Percentiles rank a stretch among this genome's conserved stretches.
Evolutionary conservation across 2,797 vertebrate genomes (phyloP).

Genomic region (Okamejei kenojei): DNA sequence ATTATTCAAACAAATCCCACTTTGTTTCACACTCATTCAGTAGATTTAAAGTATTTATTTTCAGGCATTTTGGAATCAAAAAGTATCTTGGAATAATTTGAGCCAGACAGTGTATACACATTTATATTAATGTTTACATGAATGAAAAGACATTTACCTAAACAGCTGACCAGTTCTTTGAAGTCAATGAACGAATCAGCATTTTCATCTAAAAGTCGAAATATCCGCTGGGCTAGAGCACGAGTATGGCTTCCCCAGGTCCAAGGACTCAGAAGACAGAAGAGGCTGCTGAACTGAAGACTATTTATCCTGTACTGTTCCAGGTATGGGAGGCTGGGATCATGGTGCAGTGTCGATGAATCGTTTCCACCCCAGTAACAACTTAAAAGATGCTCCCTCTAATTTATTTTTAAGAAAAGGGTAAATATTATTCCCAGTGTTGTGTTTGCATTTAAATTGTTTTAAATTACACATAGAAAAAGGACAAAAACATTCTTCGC

Average conservation of each 20-base stretch:
- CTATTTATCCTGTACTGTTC: slow-evolving; percentile 83
- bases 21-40: not conserved
- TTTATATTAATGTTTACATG: not conserved
- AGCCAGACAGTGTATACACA: not conserved
- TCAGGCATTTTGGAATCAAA: not conserved
- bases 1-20: not conserved
- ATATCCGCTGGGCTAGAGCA: slow-evolving; percentile 71
- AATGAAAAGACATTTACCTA: slow-evolving; percentile 59
- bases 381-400: slow-evolving; percentile 83
- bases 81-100: not conserved
- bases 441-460: not conserved
- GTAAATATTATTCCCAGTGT: not conserved
- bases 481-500: not conserved
- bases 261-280: slow-evolving; percentile 75
- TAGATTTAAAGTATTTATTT: not conserved
- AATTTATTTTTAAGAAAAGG: slow-evolving; percentile 7
- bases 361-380: slow-evolving; percentile 77
- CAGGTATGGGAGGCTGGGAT: slow-evolving; percentile 63
- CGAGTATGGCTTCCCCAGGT: slow-evolving; percentile 66
- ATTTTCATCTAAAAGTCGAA: slow-evolving; percentile 79
- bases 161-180: slow-evolving; percentile 69
- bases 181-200: slow-evolving; percentile 72
- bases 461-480: not conserved
- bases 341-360: slow-evolving; percentile 51
- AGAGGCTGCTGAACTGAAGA: slow-evolving; percentile 77